Evolutionary conservation across 1,140 invertebrate species (phyloP).

Genomic region (Formica exsecta): DNA sequence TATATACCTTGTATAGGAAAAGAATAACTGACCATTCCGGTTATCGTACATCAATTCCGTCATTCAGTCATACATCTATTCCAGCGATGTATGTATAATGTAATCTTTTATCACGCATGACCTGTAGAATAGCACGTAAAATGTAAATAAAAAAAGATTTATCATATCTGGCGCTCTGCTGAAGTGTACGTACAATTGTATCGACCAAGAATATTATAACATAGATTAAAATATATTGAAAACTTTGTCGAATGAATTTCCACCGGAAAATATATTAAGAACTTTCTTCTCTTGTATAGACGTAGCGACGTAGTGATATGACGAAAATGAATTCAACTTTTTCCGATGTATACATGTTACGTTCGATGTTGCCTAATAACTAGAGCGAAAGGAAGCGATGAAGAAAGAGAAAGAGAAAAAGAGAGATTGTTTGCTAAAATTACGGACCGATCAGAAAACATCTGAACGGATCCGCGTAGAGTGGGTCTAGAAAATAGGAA

Average conservation of each 20-base stretch:
- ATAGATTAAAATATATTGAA: too few relatives aligned
- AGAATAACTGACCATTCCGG: background rate
- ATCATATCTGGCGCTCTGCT: background rate
- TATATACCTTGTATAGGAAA: background rate
- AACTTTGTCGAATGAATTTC: background rate
- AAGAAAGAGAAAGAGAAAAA: constrained; percentile 22
- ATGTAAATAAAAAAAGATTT: background rate
- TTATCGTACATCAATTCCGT: background rate
- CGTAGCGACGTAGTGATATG: background rate
- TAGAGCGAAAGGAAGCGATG: constrained; percentile 12
- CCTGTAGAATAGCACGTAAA: background rate
- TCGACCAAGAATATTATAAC: background rate
- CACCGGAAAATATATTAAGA: background rate
- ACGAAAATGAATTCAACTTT: background rate
- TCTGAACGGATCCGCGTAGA: constrained; percentile 29
- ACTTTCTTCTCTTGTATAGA: background rate
- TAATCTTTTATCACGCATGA: background rate
- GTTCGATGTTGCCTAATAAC: constrained; percentile 1
- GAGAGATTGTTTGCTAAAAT: constrained; percentile 42
- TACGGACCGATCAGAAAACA: constrained; percentile 61
- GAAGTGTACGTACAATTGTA: background rate
- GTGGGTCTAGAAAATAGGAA: constrained; percentile 43
- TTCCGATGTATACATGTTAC: background rate
- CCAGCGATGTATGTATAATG: background rate
- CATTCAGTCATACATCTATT: background rate